These are phyloP conservation scores for Laticauda colubrina DNA, from an alignment of 2,113 vertebrate genomes.

Conservation along the genomic window DNA sequence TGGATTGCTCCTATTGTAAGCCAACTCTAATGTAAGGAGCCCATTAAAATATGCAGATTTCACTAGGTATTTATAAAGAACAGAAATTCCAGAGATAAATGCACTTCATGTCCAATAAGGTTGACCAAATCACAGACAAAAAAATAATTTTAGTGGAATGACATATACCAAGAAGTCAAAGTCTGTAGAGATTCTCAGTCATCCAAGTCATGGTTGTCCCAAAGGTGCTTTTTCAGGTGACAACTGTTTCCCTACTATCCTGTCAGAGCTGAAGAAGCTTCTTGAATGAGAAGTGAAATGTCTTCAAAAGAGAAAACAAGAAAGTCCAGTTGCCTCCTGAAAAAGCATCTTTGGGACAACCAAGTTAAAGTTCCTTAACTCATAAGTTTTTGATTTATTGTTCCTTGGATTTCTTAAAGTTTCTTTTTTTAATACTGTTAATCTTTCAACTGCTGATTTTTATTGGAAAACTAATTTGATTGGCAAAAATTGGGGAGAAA, in stretches of 20 bases:
- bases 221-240: too few species aligned
- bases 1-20: background rate
- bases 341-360: too few species aligned
- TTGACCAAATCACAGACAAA: background rate
- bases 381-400: background rate
- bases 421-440: background rate
- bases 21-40: background rate
- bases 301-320: too few species aligned
- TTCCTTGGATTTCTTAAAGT: background rate
- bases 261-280: too few species aligned
- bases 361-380: background rate
- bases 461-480: background rate
- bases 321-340: too few species aligned
- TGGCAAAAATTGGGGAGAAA: too few species aligned
- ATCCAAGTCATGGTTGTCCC: too few species aligned
- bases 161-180: background rate
- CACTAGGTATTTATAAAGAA: background rate
- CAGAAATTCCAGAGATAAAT: background rate
- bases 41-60: background rate
- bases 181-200: too few species aligned
- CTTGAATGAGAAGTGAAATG: too few species aligned
- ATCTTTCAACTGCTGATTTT: background rate
- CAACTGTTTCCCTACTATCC: too few species aligned
- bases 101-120: background rate
- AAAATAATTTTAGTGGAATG: background rate